Percentiles rank a stretch among this genome's conserved stretches.
phyloP scores from a whole-genome alignment of 2,113 vertebrate species.

The Cyprinus carpio region DNA sequence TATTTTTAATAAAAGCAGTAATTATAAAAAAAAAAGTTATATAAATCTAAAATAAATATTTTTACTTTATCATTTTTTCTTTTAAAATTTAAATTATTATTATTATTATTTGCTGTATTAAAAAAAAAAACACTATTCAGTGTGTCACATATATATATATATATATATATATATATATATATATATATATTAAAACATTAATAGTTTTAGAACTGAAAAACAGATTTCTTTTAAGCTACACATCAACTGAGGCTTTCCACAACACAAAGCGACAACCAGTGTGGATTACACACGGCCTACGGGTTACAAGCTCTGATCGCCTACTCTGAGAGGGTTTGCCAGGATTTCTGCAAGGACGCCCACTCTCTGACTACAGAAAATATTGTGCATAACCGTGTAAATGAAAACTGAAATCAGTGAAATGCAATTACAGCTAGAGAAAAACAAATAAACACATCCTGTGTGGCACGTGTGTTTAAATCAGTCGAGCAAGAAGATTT shows the following conservation, averaged over 20 bases:
- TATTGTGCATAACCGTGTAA: slow-evolving; percentile 59
- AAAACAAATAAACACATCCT: slow-evolving; percentile 59
- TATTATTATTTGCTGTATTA: no score
- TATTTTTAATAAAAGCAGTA: no score
- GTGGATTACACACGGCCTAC: slow-evolving; percentile 56
- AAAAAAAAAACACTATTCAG: no score
- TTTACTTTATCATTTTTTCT: no score
- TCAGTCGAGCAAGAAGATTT: slow-evolving; percentile 63
- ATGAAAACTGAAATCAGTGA: slow-evolving; percentile 61
- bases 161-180: no score
- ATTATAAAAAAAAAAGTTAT: no score
- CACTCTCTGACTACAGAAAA: slow-evolving; percentile 48
- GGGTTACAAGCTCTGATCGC: slow-evolving; percentile 55
- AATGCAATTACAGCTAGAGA: slow-evolving; percentile 44
- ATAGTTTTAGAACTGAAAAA: slow-evolving; percentile 54
- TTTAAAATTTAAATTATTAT: no score
- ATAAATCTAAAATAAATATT: no score
- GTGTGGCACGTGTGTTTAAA: slow-evolving; percentile 39
- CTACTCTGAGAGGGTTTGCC: slow-evolving; percentile 55
- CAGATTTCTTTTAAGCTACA: slow-evolving; percentile 41
- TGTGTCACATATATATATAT: neutral
- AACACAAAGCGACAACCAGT: slow-evolving; percentile 37
- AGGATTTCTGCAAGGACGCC: slow-evolving; percentile 39
- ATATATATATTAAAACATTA: no score
- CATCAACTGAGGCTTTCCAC: slow-evolving; percentile 33